A percentile compares a stretch with the other conserved stretches of the same genome.
Conservation (phyloP, 2,113 vertebrate species). For the Poeciliopsis turrubarensis region DNA sequence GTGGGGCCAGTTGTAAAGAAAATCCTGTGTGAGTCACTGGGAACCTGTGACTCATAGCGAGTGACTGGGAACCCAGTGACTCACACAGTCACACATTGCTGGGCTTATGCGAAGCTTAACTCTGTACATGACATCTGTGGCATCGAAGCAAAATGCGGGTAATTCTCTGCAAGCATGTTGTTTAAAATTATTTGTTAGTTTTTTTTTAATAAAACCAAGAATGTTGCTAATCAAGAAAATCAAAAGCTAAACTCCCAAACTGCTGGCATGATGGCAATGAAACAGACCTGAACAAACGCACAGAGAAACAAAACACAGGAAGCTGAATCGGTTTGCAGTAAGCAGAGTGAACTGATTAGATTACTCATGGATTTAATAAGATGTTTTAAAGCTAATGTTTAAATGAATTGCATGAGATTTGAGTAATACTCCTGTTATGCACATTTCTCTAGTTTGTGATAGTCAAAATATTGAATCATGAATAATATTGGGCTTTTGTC, state of each 20-base stretch:
- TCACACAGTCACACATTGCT: no score
- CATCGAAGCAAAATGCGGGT: neutral
- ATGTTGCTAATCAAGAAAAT: neutral
- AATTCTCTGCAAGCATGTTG: neutral
- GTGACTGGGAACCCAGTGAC: conserved; percentile 12
- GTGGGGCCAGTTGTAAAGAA: conserved; percentile 2
- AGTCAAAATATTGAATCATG: neutral
- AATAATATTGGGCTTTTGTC: no score
- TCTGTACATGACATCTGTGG: neutral
- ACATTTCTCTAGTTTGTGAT: neutral
- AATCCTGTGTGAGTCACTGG: conserved; percentile 2
- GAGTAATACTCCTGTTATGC: neutral
- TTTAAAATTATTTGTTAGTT: neutral
- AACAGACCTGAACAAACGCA: neutral
- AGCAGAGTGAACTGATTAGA: no score
- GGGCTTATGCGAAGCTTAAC: neutral
- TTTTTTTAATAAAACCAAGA: neutral
- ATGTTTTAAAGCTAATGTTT: neutral
- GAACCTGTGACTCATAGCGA: no score
- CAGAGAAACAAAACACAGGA: neutral
- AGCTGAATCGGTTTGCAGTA: neutral
- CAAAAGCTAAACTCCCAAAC: neutral
- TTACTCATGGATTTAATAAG: neutral
- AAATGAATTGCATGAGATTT: neutral
- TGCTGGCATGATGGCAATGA: neutral